Evolutionary conservation across 1,140 invertebrate species (phyloP), one percentile per base, ranked within the genome.

Genomic region (Drosophila watanabei): DNA sequence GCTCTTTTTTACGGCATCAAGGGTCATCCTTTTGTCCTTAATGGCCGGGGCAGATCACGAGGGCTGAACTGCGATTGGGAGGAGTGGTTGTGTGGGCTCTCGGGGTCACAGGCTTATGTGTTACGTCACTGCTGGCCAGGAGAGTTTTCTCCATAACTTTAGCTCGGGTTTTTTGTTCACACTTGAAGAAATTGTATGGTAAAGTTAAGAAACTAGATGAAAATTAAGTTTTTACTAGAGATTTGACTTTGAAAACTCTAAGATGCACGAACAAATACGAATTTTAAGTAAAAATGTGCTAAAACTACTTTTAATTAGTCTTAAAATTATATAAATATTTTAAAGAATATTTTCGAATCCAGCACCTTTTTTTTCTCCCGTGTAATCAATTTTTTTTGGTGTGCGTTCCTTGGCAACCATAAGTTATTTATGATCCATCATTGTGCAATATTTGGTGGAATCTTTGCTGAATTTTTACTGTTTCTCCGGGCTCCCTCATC

Each of bases 391-490:
- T 68, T 72, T 58, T 57, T 63, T 46, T 45, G 24, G 24, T 39
- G 58, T 39, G 58, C 24, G 54, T 49, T 54, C 28, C 63, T 51
- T 80, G 59, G 61, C 86, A 77, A 70, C 75, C 88, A 91, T 92
- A 92, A 92, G 89, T 92, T 92, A 92, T 92, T 92, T 92, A 92
- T 92, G 89, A 92, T 92, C 89, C 84, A 92, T 92, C 89, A 92
- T 92, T 92, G 89, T 82, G 79, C 84, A 92, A 91, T 91, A 90
- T 90, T 90, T 90, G 86, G 86, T 82, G 71, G 65, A 90, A 80
- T 90, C 86, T 86, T 89, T 90, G 84, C 69, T 79, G 82, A 82
- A 61, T 89, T 90, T 89, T 89, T 89, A 89, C 86, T 72, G 79
- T 66, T 75, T 52, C 66, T 46, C 75, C 28, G 32, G 5, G 13